A percentile compares a stretch with the other conserved stretches of the same genome.
Evolutionary conservation across 2,888 invertebrate genomes (phyloP).

Genomic region (Elysia crispata): DNA sequence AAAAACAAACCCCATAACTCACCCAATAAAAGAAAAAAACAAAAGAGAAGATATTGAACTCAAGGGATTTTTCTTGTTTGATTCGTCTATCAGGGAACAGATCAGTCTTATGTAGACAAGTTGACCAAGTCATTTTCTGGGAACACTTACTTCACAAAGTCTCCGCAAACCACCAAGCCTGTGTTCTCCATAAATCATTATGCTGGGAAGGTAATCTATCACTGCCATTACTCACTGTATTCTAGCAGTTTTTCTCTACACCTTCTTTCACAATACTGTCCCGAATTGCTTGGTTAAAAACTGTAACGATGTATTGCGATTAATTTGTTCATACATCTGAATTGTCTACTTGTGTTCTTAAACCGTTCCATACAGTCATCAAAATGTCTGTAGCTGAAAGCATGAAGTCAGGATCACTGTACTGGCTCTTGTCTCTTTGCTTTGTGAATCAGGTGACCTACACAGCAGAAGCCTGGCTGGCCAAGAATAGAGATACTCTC

Average conservation of each 20-base stretch:
- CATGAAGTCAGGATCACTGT: too few species aligned
- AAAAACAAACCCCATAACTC: not conserved
- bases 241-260: too few species aligned
- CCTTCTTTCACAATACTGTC: too few species aligned
- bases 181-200: slow-evolving; percentile 74
- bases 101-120: slow-evolving; percentile 71
- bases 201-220: slow-evolving; percentile 71
- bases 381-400: too few species aligned
- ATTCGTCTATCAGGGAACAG: slow-evolving; percentile 64
- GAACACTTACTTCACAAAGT: slow-evolving; percentile 62
- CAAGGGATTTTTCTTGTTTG: not conserved
- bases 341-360: too few species aligned
- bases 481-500: slow-evolving; percentile 76
- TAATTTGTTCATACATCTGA: too few species aligned
- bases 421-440: too few species aligned
- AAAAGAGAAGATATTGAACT: too few species aligned
- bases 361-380: too few species aligned
- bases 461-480: slow-evolving; percentile 69
- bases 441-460: slow-evolving; percentile 67
- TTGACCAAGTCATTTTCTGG: slow-evolving; percentile 66
- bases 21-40: not conserved
- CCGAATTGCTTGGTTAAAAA: too few species aligned
- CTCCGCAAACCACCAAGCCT: slow-evolving; percentile 58
- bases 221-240: too few species aligned
- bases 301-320: too few species aligned